A percentile compares a stretch with the other conserved stretches of the same genome.
phyloP scores from a whole-genome alignment of 92 coral and sea anemone species.

The Actinostola sp. region DNA sequence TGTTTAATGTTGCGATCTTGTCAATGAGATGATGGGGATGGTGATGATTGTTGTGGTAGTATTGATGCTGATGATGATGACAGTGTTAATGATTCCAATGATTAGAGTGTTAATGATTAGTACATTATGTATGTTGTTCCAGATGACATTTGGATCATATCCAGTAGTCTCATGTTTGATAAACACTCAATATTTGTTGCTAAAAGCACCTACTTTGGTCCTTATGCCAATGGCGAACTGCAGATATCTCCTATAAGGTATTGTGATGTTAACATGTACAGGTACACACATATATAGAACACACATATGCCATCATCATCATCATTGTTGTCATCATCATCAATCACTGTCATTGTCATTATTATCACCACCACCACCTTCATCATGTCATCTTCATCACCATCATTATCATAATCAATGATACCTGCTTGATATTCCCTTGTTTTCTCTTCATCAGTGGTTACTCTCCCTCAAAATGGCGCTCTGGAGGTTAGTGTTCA shows the following conservation, averaged over 20 bases:
- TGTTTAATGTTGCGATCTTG: too few relatives aligned
- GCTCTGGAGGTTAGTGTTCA: conserved; percentile 86
- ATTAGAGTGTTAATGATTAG: background rate
- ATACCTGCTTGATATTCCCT: too few relatives aligned
- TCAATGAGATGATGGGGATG: too few relatives aligned
- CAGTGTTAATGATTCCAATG: background rate
- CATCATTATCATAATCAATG: background rate
- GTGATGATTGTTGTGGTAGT: too few relatives aligned
- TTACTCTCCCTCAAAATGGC: conserved; percentile 97
- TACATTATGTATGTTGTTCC: too few relatives aligned
- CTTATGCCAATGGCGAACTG: conserved; percentile 84
- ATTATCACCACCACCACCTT: too few relatives aligned
- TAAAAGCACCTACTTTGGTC: conserved; percentile 88
- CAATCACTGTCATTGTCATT: too few relatives aligned
- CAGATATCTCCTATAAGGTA: conserved; percentile 90
- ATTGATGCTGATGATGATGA: background rate
- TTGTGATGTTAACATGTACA: too few relatives aligned
- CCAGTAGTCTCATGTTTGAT: conserved; percentile 72
- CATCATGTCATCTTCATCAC: too few relatives aligned
- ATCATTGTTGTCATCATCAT: too few relatives aligned
- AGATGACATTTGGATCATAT: conserved; percentile 97
- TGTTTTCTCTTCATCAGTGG: conserved; percentile 53
- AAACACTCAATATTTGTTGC: conserved; percentile 77
- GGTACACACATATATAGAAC: too few relatives aligned
- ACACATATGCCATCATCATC: too few relatives aligned